Conservation (phyloP, 2,797 vertebrate species). For the Periophthalmus magnuspinnatus region DNA sequence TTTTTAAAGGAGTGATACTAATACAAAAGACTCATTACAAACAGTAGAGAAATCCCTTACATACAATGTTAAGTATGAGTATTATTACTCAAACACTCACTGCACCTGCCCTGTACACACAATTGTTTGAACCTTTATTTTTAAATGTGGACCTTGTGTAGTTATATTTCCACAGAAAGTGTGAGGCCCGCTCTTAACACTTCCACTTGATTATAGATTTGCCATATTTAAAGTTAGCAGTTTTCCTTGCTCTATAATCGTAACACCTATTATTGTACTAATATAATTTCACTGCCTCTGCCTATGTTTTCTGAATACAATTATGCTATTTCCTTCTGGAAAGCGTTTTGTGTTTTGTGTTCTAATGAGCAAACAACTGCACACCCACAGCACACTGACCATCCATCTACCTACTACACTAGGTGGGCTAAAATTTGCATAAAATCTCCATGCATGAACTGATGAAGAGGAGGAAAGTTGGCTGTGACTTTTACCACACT, state of each 20-base stretch:
- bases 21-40: conserved; percentile 10
- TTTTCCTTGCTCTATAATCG: not conserved
- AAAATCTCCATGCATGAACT: not conserved
- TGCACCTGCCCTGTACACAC: too few species aligned
- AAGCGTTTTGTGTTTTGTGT: not conserved
- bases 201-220: too few species aligned
- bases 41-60: not conserved
- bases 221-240: too few species aligned
- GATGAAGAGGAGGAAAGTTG: conserved; percentile 9
- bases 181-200: too few species aligned
- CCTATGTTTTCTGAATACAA: not conserved
- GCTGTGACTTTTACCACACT: not conserved
- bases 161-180: too few species aligned
- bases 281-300: not conserved
- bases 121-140: too few species aligned
- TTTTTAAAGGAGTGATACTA: too few species aligned
- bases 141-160: too few species aligned
- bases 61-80: too few species aligned
- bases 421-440: not conserved
- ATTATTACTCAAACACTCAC: too few species aligned
- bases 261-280: not conserved
- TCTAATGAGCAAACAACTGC: conserved; percentile 8
- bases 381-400: conserved; percentile 8
- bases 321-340: not conserved
- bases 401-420: conserved; percentile 1